These are phyloP conservation scores for Capreolus pygargus DNA, from an alignment of 2,113 vertebrate genomes.

Conservation along the genomic window DNA sequence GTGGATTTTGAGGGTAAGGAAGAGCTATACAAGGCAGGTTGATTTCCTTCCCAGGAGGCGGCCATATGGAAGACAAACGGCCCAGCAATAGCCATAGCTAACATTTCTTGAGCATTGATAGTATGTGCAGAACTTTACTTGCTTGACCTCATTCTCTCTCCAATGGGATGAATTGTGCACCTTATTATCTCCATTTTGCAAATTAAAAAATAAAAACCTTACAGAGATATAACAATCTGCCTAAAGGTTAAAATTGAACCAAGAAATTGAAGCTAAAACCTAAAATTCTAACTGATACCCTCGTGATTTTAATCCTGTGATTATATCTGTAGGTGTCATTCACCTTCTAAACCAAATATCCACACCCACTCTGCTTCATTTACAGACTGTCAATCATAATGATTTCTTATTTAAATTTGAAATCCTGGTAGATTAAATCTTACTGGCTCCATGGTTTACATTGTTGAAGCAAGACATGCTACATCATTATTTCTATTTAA, in stretches of 20 bases:
- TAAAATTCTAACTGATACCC: neutral
- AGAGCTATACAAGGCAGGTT: neutral
- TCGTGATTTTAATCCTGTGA: neutral
- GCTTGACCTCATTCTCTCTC: neutral
- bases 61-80: neutral
- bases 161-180: neutral
- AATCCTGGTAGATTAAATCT: neutral
- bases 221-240: neutral
- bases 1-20: neutral
- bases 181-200: constrained; percentile 25
- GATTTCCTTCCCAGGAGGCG: neutral
- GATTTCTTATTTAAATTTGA: constrained; percentile 35
- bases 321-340: neutral
- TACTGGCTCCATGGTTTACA: neutral
- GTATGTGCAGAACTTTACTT: neutral
- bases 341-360: neutral
- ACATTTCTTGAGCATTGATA: neutral
- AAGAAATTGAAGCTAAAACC: constrained; percentile 25
- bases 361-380: neutral
- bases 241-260: constrained; percentile 16
- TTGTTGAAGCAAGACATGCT: neutral
- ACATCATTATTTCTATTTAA: neutral
- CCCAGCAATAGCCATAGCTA: neutral
- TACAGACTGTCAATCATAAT: neutral
- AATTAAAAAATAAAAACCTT: constrained; percentile 20